Conservation (phyloP, 2,888 invertebrate genomes). For the Caenorhabditis zanzibari region DNA sequence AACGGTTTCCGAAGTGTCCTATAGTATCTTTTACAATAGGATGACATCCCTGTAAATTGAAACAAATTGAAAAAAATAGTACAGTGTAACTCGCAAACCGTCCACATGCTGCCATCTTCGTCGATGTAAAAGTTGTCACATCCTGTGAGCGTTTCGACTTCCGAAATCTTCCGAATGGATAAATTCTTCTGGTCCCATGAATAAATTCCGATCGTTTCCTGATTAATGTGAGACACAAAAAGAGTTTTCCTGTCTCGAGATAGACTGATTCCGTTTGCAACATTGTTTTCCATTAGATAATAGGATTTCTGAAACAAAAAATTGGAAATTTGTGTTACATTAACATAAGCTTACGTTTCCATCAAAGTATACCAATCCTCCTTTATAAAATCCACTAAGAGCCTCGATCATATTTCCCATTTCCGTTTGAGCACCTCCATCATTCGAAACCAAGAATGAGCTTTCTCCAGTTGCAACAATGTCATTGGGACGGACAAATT, state of each 20-base stretch:
- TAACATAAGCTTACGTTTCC: constrained; percentile 52
- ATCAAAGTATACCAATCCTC: constrained; percentile 70
- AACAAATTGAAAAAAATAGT: background rate
- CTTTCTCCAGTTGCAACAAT: constrained; percentile 68
- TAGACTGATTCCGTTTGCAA: constrained; percentile 71
- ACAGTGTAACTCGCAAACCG: constrained; percentile 39
- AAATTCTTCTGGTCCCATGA: constrained; percentile 40
- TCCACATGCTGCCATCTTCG: constrained; percentile 54
- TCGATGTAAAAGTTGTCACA: constrained; percentile 71
- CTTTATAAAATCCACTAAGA: constrained; percentile 61
- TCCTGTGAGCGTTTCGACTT: constrained; percentile 56
- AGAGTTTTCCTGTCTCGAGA: constrained; percentile 63
- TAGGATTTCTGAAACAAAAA: constrained; percentile 46
- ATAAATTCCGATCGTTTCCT: constrained; percentile 65
- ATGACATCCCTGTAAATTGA: constrained; percentile 64
- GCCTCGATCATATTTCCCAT: constrained; percentile 62
- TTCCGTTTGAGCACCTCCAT: constrained; percentile 69
- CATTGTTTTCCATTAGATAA: constrained; percentile 44
- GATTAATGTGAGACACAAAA: constrained; percentile 68
- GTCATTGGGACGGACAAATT: constrained; percentile 73
- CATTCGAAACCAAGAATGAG: constrained; percentile 72
- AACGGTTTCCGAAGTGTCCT: constrained; percentile 50
- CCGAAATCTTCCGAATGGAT: constrained; percentile 26
- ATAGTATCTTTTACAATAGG: constrained; percentile 59
- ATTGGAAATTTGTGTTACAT: background rate